Base-by-base conservation (phyloP, 1,140 invertebrate species). In the Drosophila biarmipes region DNA sequence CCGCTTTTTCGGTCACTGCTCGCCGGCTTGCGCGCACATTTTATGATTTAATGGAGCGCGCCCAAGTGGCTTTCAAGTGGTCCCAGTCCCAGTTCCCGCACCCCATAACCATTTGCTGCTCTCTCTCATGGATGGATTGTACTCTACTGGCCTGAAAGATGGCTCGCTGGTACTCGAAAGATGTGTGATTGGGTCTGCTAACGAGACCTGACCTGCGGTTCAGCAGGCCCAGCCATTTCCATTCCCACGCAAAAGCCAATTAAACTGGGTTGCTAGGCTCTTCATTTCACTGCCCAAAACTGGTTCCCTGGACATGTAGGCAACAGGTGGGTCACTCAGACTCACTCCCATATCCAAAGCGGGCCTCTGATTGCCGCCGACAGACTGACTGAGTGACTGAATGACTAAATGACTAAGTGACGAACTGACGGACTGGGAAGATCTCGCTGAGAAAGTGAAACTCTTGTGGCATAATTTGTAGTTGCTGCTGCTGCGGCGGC, bases 11-110 rank as follows among this genome's bases (percentile, higher is more conserved):
- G 73, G 78, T 69, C 79, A 76, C 45, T 77, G 58, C 57, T 76
- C 82, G 73, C 73, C 52, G 46, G 69, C 48, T 37, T 51, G 58
- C 45, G 76, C 75, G 45, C 48, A 43, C 59, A 62, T 73, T 45
- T 80, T 76, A 71, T 81, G 73, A 86, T 78, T 86, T 75, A 86
- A 86, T 86, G 81, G 82, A 81, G 73, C 78, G 80, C 52, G 46
- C 67, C 63, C 73, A 85, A 85, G 73, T 81, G 79, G 35, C 37
- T 56, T 56, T 52, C 63, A 80, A 64, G 51, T 69, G 71, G 68
- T 51, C 45, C 63, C 64, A 58, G 40, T 24, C 24, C 24, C n/a
- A n/a, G n/a, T n/a, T n/a, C 24, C 24, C 3, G 24, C 3, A 3
- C 24, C 24, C 68, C 68, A 85, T 59, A 71, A 53, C 63, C 42